Evolutionary conservation across 2,113 vertebrate species (phyloP).

Genomic region (Platichthys stellatus): DNA sequence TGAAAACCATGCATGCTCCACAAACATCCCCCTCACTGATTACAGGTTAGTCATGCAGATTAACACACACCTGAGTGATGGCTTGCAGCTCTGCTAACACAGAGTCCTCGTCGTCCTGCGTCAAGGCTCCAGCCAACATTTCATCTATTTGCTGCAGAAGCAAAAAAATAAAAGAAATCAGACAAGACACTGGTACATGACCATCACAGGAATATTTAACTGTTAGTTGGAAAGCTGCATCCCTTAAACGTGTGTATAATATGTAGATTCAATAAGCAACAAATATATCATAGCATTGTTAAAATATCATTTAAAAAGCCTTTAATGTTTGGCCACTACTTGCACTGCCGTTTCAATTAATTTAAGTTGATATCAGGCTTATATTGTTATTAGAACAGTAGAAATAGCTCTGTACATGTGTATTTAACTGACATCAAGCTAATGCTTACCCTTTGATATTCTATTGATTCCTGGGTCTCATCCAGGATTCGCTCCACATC

Average conservation of each 20-base stretch:
- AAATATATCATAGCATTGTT: too few relatives aligned
- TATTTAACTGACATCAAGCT: neutral
- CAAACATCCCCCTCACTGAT: constrained; percentile 8
- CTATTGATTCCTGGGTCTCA: constrained; percentile 93
- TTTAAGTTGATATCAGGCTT: neutral
- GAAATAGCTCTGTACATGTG: neutral
- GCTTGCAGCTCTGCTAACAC: constrained; percentile 89
- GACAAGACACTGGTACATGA: neutral
- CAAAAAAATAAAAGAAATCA: neutral
- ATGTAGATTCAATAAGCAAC: too few relatives aligned
- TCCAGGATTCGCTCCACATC: constrained; percentile 94
- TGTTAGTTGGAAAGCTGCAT: too few relatives aligned
- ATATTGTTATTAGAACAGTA: neutral
- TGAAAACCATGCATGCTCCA: neutral
- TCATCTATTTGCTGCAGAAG: constrained; percentile 91
- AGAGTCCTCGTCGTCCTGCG: constrained; percentile 90
- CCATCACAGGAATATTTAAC: too few relatives aligned
- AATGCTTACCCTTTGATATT: constrained; percentile 90
- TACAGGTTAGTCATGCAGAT: constrained; percentile 19
- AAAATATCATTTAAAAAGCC: too few relatives aligned
- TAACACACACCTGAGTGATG: constrained; percentile 87
- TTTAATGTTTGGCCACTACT: neutral
- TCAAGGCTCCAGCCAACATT: constrained; percentile 88
- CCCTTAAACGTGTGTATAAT: too few relatives aligned
- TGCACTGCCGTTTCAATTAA: neutral